phyloP scores from a whole-genome alignment of 2,888 invertebrate species.

The Athrips mouffetella region DNA sequence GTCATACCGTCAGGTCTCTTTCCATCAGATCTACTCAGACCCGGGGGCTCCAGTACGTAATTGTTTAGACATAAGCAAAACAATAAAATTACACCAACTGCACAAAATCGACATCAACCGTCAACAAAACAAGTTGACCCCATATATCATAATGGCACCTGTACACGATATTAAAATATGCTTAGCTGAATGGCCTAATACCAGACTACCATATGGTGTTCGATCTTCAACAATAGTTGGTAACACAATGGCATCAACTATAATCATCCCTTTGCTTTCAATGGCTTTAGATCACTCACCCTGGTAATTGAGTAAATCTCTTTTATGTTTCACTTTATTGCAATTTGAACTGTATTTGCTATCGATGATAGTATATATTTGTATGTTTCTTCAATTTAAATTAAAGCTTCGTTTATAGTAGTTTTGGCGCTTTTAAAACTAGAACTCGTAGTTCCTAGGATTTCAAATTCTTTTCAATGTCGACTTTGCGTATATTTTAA shows the following conservation, averaged over 20 bases:
- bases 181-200: slow-evolving; percentile 60
- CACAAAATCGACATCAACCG: too few species aligned
- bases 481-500: too few species aligned
- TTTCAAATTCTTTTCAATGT: slow-evolving; percentile 22
- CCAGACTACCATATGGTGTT: slow-evolving; percentile 64
- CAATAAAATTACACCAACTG: too few species aligned
- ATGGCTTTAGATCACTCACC: slow-evolving; percentile 62
- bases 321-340: slow-evolving; percentile 33
- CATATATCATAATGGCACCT: slow-evolving; percentile 48
- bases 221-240: slow-evolving; percentile 51
- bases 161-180: slow-evolving; percentile 62
- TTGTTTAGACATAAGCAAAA: too few species aligned
- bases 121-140: slow-evolving; percentile 29
- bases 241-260: slow-evolving; percentile 48
- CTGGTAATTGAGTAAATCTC: slow-evolving; percentile 64
- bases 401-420: slow-evolving; percentile 54
- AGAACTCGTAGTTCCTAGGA: slow-evolving; percentile 40
- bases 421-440: slow-evolving; percentile 53
- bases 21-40: too few species aligned
- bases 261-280: slow-evolving; percentile 59
- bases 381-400: slow-evolving; percentile 24
- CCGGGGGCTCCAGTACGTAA: too few species aligned
- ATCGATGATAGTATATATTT: slow-evolving; percentile 21
- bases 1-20: too few species aligned
- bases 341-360: slow-evolving; percentile 32